phyloP scores from a whole-genome alignment of 2,797 vertebrate species.

The Etheostoma perlongum region DNA sequence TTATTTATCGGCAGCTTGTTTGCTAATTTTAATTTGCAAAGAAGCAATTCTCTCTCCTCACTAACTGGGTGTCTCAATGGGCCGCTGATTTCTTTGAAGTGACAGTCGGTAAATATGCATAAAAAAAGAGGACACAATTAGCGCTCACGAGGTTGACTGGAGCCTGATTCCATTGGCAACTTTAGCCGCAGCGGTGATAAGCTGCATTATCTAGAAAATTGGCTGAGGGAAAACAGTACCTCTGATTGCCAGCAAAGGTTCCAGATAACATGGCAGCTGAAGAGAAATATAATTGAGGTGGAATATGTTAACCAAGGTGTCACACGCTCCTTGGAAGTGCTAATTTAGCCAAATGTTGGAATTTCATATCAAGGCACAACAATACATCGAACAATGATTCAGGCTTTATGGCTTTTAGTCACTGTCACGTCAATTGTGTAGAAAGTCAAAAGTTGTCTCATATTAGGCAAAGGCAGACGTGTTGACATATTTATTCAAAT shows the following conservation, averaged over 20 bases:
- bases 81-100: conserved; percentile 99
- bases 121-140: conserved; percentile 99
- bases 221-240: conserved; percentile 99
- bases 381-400: conserved; percentile 92
- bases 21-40: conserved; percentile 99
- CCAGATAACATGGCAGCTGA: conserved; percentile 99
- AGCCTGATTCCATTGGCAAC: conserved; percentile 99
- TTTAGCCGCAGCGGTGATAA: conserved; percentile 99
- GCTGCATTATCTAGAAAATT: conserved; percentile 99
- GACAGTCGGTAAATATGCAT: conserved; percentile 99
- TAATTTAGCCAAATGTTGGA: conserved; percentile 97
- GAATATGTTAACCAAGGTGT: conserved; percentile 99
- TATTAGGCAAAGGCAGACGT: conserved; percentile 83
- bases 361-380: conserved; percentile 93
- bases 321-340: conserved; percentile 94
- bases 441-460: conserved; percentile 90
- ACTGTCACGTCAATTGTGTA: conserved; percentile 88
- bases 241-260: conserved; percentile 99
- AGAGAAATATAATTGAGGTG: conserved; percentile 99
- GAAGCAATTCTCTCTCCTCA: conserved; percentile 92
- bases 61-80: conserved; percentile 97
- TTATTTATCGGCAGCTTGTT: conserved; percentile 99
- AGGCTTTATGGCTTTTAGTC: conserved; percentile 89
- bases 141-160: conserved; percentile 96
- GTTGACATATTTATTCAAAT: conserved; percentile 93